phyloP scores from a whole-genome alignment of 2,888 invertebrate species.

The Microplitis manilae region DNA sequence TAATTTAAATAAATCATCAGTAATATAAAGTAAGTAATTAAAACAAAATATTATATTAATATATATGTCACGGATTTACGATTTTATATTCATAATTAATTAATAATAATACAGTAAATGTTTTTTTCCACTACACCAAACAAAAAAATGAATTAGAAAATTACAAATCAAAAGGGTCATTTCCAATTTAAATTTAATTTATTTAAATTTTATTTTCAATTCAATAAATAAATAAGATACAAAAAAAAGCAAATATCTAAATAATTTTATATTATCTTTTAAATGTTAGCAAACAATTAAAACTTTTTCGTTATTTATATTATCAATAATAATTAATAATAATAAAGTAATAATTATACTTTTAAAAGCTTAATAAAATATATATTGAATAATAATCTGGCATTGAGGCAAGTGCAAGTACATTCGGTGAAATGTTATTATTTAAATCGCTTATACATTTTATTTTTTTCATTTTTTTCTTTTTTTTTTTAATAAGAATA shows the following conservation, averaged over 20 bases:
- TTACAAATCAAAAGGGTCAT: not conserved
- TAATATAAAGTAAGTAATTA: slow-evolving; percentile 11
- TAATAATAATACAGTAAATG: not conserved
- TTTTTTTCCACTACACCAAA: not conserved
- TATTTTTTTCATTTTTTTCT: not conserved
- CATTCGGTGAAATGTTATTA: slow-evolving; percentile 18
- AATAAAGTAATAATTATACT: slow-evolving; percentile 1
- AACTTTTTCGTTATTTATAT: not conserved
- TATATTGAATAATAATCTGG: slow-evolving; percentile 16
- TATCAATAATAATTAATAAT: slow-evolving; percentile 3
- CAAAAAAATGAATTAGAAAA: not conserved
- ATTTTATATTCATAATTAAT: not conserved
- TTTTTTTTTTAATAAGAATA: slow-evolving; percentile 24
- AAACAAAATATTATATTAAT: slow-evolving; percentile 17
- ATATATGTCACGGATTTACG: not conserved
- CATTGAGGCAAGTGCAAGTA: slow-evolving; percentile 38
- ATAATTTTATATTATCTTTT: not conserved
- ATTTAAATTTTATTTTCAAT: not conserved
- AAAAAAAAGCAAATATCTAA: not conserved
- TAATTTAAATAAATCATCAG: not conserved
- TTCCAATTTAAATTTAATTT: not conserved
- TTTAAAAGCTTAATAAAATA: slow-evolving; percentile 9
- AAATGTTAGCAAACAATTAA: not conserved
- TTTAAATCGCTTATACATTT: slow-evolving; percentile 12
- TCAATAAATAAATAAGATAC: not conserved